Evolutionary conservation across 2,113 vertebrate species (phyloP), one percentile per base, ranked within the genome.

Genomic region (Hyperopisus bebe): DNA sequence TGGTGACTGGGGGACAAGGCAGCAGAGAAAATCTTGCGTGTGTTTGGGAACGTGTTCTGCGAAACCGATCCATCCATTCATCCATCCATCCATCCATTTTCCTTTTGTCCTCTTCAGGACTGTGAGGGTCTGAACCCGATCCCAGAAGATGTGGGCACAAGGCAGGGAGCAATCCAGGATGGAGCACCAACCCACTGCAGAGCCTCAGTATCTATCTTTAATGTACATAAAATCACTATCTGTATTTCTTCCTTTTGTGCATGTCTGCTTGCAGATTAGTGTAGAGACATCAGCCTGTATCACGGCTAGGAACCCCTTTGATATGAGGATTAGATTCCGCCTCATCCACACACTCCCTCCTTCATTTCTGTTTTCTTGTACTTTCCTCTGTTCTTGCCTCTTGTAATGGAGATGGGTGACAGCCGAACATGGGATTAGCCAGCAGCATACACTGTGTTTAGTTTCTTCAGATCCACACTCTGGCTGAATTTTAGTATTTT

Each of bases 311-410:
- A 51, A 27, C 51, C 53, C 35, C 51, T 89, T 89, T 89, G 89
- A 89, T 89, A 89, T 85, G 80, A 89, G 80, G 80, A 85, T 89
- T 89, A 89, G 51, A 85, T 89, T 46, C 89, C 6, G 50, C 51
- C 89, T 85, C 80, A 89, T 85, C 89, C 51, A 55, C 80, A 89
- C 66, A 53, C 80, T 85, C 89, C 50, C 51, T 83, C 80, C 89
- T 89, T 89, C 50, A 89, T 89, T 89, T 84, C 80, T 90, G 89
- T 90, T 86, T 90, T 86, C 47, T 80, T 80, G 24, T 51, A n/a
- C 82, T 66, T 84, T 46, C 74, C 51, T 88, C 58, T 89, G 87
- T 90, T 87, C 70, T 77, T 77, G 27, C 74, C 50, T 77, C 86
- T 89, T 62, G 89, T 27, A 84, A 89, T 84, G 89, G 80, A 84